Percentiles rank a stretch among this genome's conserved stretches.
Evolutionary conservation across 1,140 invertebrate genomes (phyloP).

Genomic region (Zaprionus lachaisei): DNA sequence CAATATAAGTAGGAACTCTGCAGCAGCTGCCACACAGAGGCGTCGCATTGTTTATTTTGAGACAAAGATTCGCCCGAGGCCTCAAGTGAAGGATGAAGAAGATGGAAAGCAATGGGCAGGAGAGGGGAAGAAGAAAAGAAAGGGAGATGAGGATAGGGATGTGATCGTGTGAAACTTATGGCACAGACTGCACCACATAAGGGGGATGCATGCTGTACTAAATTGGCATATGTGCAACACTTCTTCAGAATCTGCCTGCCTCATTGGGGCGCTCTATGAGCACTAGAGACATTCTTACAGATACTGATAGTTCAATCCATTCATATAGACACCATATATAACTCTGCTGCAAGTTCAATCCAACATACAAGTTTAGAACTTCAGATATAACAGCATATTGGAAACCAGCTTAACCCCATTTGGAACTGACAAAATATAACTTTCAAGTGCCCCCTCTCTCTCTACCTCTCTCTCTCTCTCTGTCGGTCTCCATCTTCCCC

Average conservation of each 20-base stretch:
- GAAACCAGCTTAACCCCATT: background rate
- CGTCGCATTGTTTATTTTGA: constrained; percentile 52
- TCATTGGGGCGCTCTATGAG: too few species aligned
- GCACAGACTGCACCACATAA: background rate
- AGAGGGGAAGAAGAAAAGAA: background rate
- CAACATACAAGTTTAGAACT: too few species aligned
- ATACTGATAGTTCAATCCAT: too few species aligned
- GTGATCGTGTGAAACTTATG: constrained; percentile 1
- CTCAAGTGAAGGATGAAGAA: constrained; percentile 31
- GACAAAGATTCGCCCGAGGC: constrained; percentile 33
- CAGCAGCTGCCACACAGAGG: constrained; percentile 35
- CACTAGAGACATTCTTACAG: too few species aligned
- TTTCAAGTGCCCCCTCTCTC: background rate
- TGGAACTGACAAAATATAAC: too few species aligned
- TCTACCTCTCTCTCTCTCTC: background rate
- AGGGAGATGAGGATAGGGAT: background rate
- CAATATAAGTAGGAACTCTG: constrained; percentile 21
- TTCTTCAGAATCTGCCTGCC: background rate
- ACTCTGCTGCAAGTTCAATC: too few species aligned
- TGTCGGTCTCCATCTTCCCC: too few species aligned
- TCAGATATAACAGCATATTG: too few species aligned
- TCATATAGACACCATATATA: too few species aligned
- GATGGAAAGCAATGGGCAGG: background rate
- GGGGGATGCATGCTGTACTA: background rate
- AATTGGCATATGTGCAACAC: background rate